phyloP scores from a whole-genome alignment of 2,113 vertebrate genomes.

The Ceyx cyanopectus region DNA sequence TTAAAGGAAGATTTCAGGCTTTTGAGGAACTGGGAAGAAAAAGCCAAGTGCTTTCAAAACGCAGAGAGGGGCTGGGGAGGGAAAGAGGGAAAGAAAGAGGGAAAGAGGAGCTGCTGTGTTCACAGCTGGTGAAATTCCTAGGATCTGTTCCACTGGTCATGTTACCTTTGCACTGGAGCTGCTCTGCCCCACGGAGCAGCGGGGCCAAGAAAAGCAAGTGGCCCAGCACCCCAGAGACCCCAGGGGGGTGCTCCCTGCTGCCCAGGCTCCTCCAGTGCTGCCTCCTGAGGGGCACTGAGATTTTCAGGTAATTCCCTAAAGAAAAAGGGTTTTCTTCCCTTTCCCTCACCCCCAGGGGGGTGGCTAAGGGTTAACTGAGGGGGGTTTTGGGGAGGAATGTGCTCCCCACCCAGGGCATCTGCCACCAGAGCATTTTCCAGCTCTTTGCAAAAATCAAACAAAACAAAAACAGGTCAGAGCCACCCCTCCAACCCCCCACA shows the following conservation, averaged over 20 bases:
- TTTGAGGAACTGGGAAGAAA: constrained; percentile 21
- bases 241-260: background rate
- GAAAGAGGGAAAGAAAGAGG: constrained; percentile 13
- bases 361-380: background rate
- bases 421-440: background rate
- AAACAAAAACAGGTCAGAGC: background rate
- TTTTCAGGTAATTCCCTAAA: background rate
- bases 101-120: constrained; percentile 56
- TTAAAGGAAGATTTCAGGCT: constrained; percentile 36
- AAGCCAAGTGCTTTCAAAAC: background rate
- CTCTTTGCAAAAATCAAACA: background rate
- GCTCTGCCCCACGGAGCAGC: background rate
- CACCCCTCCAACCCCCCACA: background rate
- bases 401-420: background rate
- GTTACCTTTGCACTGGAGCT: background rate
- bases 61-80: constrained; percentile 17
- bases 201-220: background rate
- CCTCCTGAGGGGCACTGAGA: background rate
- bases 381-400: background rate
- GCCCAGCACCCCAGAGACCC: background rate
- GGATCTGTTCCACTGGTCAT: constrained; percentile 68
- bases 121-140: constrained; percentile 69
- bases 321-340: background rate
- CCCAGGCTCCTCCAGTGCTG: background rate
- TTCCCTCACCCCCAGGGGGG: background rate